Percentiles rank a stretch among this genome's conserved stretches.
Conservation (phyloP, 2,113 vertebrate genomes). For the Dipodomys spectabilis region DNA sequence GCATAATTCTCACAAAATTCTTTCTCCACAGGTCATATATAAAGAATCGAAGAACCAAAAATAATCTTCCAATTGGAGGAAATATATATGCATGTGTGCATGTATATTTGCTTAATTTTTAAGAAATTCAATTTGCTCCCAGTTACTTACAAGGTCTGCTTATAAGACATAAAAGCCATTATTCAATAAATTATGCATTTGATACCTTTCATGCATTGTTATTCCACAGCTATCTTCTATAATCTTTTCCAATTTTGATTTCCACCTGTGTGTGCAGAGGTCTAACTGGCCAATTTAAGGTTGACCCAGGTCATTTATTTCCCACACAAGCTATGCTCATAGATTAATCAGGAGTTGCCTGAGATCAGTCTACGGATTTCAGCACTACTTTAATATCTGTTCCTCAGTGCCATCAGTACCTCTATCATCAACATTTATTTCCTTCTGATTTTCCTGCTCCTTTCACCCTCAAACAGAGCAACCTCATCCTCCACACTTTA, state of each 20-base stretch:
- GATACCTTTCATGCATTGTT: neutral
- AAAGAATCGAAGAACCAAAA: slow-evolving; percentile 50
- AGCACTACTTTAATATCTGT: neutral
- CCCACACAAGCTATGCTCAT: neutral
- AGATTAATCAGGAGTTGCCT: slow-evolving; percentile 27
- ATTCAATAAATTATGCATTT: slow-evolving; percentile 54
- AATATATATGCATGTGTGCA: neutral
- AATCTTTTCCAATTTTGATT: slow-evolving; percentile 46
- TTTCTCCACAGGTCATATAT: slow-evolving; percentile 6
- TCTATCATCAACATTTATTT: accelerated
- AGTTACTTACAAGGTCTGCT: slow-evolving; percentile 19
- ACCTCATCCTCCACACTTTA: neutral
- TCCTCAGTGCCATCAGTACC: neutral
- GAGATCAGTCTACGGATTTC: neutral
- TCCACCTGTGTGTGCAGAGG: slow-evolving; percentile 40
- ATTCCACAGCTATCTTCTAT: slow-evolving; percentile 46
- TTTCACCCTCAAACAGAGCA: neutral
- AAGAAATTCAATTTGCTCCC: slow-evolving; percentile 24
- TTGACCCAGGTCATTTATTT: slow-evolving; percentile 41
- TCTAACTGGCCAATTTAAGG: neutral
- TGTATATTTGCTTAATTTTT: neutral
- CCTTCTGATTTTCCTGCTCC: neutral
- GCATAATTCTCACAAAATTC: slow-evolving; percentile 59
- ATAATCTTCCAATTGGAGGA: neutral
- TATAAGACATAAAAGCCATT: slow-evolving; percentile 27